Percentiles rank a stretch among this genome's conserved stretches.
Conservation (phyloP, 1,140 invertebrate species). For the Linepithema humile region DNA sequence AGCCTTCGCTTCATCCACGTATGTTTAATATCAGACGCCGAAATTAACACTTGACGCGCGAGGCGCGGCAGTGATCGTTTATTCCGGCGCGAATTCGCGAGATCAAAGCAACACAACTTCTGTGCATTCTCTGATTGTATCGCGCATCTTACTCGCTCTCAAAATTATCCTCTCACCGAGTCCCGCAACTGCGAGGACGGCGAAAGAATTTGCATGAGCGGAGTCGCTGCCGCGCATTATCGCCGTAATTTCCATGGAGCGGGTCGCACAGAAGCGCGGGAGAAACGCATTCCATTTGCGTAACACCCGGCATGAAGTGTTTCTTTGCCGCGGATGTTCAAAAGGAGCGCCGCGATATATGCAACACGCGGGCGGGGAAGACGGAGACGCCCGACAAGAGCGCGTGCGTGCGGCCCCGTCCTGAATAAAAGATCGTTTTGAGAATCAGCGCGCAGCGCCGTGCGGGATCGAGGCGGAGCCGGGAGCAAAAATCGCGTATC, state of each 20-base stretch:
- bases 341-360: constrained; percentile 6
- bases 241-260: constrained; percentile 41
- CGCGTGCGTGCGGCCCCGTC: constrained; percentile 45
- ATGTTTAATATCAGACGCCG: too few relatives aligned
- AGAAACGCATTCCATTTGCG: constrained; percentile 50
- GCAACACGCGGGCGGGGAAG: neutral
- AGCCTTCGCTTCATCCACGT: neutral
- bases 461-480: constrained; percentile 50
- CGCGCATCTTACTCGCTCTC: neutral
- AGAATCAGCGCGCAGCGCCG: constrained; percentile 57
- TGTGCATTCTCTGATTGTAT: neutral
- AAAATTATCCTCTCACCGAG: neutral
- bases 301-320: neutral
- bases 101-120: constrained; percentile 31
- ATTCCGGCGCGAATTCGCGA: neutral
- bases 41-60: constrained; percentile 19
- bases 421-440: constrained; percentile 77
- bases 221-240: neutral
- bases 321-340: neutral
- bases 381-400: neutral
- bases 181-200: neutral
- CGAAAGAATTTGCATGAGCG: constrained; percentile 33
- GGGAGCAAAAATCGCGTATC: constrained; percentile 70
- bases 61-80: neutral
- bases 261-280: neutral